A percentile compares a stretch with the other conserved stretches of the same genome.
Conservation (phyloP, 2,797 vertebrate genomes). For the Austrolebias charrua region DNA sequence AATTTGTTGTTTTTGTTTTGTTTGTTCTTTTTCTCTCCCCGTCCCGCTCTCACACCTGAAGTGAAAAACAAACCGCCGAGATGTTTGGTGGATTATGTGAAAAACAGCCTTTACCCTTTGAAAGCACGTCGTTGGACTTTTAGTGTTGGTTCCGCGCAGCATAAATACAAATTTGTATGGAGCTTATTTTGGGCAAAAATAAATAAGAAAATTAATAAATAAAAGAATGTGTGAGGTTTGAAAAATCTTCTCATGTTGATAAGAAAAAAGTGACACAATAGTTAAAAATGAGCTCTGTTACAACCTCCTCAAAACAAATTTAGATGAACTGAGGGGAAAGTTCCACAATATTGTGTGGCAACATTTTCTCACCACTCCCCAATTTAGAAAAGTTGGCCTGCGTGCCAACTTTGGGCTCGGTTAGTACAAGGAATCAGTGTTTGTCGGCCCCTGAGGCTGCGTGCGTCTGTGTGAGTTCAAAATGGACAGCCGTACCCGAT, state of each 20-base stretch:
- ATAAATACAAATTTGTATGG: slow-evolving; percentile 35
- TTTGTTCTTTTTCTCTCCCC: slow-evolving; percentile 43
- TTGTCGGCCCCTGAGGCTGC: slow-evolving; percentile 61
- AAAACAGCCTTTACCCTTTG: slow-evolving; percentile 48
- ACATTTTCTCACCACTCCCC: slow-evolving; percentile 59
- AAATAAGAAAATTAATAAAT: no score
- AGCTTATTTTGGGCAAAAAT: neutral
- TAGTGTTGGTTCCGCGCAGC: slow-evolving; percentile 33
- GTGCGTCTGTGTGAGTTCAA: slow-evolving; percentile 58
- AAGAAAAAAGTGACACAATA: slow-evolving; percentile 27
- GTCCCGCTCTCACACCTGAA: slow-evolving; percentile 60
- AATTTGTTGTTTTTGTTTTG: slow-evolving; percentile 59
- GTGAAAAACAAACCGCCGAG: slow-evolving; percentile 58
- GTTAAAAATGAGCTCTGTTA: slow-evolving; percentile 38
- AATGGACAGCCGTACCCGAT: slow-evolving; percentile 77
- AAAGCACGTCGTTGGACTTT: slow-evolving; percentile 38
- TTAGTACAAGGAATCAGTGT: slow-evolving; percentile 72
- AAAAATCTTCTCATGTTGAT: slow-evolving; percentile 11
- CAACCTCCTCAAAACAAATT: slow-evolving; percentile 47
- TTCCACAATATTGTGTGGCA: slow-evolving; percentile 47
- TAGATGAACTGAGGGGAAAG: slow-evolving; percentile 51
- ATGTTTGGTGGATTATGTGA: slow-evolving; percentile 50
- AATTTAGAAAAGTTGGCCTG: slow-evolving; percentile 63
- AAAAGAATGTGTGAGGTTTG: slow-evolving; percentile 5
- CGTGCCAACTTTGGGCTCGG: slow-evolving; percentile 56